Evolutionary conservation across 2,797 vertebrate genomes (phyloP).

Genomic region (Diplodus sargus): DNA sequence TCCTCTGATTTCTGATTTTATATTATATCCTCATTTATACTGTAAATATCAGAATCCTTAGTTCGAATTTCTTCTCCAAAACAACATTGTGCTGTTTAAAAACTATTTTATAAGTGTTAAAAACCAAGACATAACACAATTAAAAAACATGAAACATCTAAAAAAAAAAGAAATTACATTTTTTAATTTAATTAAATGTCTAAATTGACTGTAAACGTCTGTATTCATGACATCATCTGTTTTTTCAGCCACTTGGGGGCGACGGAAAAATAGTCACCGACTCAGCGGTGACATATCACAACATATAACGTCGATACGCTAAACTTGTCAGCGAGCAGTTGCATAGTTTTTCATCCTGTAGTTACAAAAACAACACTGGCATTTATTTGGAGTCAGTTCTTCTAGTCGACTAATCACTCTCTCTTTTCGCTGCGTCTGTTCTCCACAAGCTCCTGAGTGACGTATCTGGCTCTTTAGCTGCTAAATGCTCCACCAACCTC

Average conservation of each 20-base stretch:
- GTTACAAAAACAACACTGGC: background rate
- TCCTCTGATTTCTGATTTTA: too few species aligned
- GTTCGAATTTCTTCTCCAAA: too few species aligned
- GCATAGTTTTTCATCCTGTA: background rate
- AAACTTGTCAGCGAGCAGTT: background rate
- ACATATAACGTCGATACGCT: background rate
- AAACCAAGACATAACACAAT: background rate
- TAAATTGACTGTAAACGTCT: background rate
- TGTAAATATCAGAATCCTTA: too few species aligned
- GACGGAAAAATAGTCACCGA: background rate
- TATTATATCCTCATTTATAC: too few species aligned
- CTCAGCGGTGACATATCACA: background rate
- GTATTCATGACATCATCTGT: slow-evolving; percentile 32
- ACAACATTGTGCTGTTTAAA: too few species aligned
- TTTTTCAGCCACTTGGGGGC: background rate
- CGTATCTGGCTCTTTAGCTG: background rate
- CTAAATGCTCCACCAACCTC: background rate
- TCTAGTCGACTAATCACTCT: background rate
- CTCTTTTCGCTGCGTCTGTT: background rate
- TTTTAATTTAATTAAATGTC: too few species aligned
- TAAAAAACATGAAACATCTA: background rate
- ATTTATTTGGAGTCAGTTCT: background rate
- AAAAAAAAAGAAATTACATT: too few species aligned
- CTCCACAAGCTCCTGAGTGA: background rate
- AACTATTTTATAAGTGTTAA: background rate